A percentile compares a stretch with the other conserved stretches of the same genome.
These are phyloP conservation scores for Pseudanteris insignis DNA, from an alignment of 2,888 invertebrate species.

Conservation along the genomic window DNA sequence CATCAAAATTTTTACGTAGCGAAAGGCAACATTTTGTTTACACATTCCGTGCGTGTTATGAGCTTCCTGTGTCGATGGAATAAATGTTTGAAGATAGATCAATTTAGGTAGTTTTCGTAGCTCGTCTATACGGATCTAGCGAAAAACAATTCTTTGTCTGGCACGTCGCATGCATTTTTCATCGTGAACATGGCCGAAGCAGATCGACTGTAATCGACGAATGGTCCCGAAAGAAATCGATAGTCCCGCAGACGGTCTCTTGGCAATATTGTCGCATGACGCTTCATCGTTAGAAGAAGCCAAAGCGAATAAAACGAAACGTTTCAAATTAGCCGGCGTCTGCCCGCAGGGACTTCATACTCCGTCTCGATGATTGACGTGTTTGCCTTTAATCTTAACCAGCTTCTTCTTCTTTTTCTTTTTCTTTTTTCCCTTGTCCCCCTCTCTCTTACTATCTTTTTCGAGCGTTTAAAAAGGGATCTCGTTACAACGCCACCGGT, in stretches of 20 bases:
- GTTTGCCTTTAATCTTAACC: conserved; percentile 37
- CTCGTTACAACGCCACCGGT: neutral
- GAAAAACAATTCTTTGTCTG: conserved; percentile 35
- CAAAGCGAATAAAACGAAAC: conserved; percentile 40
- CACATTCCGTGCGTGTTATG: conserved; percentile 20
- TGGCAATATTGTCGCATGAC: conserved; percentile 61
- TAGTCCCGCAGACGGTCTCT: conserved; percentile 52
- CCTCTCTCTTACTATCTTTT: neutral
- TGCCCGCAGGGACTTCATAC: conserved; percentile 53
- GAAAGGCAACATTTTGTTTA: conserved; percentile 19
- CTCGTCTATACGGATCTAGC: conserved; percentile 20
- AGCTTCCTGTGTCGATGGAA: conserved; percentile 11
- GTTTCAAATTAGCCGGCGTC: conserved; percentile 57
- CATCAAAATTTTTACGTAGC: neutral
- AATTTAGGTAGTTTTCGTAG: conserved; percentile 30
- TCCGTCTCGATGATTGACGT: conserved; percentile 30
- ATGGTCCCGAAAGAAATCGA: conserved; percentile 38
- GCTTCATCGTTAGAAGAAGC: conserved; percentile 54
- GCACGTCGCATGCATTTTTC: conserved; percentile 40
- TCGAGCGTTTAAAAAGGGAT: conserved; percentile 4
- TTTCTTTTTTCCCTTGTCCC: too few species aligned
- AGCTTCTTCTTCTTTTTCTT: neutral
- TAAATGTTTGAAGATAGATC: conserved; percentile 34
- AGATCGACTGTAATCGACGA: conserved; percentile 36
- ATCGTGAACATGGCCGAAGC: conserved; percentile 16